Base-by-base conservation (phyloP, 1,140 invertebrate genomes). In the Drosophila pallidifrons region DNA sequence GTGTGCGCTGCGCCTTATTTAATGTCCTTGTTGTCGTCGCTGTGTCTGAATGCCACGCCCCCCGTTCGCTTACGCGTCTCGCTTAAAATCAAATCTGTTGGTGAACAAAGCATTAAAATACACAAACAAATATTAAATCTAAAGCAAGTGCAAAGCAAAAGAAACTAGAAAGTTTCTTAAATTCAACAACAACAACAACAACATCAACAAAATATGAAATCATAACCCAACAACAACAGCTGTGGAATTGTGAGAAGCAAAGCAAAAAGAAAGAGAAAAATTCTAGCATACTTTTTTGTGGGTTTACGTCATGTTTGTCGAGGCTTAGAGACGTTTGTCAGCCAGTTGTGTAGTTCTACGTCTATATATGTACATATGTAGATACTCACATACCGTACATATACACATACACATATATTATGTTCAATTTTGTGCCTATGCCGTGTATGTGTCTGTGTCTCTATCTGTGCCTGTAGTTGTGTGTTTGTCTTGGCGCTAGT, bases 271-370 rank as follows among this genome's bases (percentile, higher is more conserved):
- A 83, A 81, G 20, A 70, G 51, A 32, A 83, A 81, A 61, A 79
- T 54, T 38, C 59, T 67, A 76, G 82, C 75, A 82, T 82, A 86
- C 75, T 87, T 86, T 87, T 89, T 71, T 73, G 71, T 16, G 46
- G 81, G 85, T 88, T 88, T 89, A 88, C 85, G 85, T 88, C 85
- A 88, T 88, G 77, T 85, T 89, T 85, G 85, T 75, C 77, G 64
- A 81, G 77, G 76, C 76, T 85, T 79, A 73, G 59, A 64, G 49
- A 52, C 82, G 75, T 69, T 85, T 77, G 65, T 82, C 60, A 73
- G 73, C 73, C 67, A 67, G 74, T 43, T n/a, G 41, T 65, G 68
- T 43, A 43, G 41, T 65, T 64, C 47, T 46, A 52, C 38, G 32
- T 51, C 35, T 16, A 54, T 7, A 15, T 38, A 15, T 38, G 47